These are phyloP conservation scores for Mycalesis mineus DNA, from an alignment of 2,888 invertebrate species.

Conservation along the genomic window DNA sequence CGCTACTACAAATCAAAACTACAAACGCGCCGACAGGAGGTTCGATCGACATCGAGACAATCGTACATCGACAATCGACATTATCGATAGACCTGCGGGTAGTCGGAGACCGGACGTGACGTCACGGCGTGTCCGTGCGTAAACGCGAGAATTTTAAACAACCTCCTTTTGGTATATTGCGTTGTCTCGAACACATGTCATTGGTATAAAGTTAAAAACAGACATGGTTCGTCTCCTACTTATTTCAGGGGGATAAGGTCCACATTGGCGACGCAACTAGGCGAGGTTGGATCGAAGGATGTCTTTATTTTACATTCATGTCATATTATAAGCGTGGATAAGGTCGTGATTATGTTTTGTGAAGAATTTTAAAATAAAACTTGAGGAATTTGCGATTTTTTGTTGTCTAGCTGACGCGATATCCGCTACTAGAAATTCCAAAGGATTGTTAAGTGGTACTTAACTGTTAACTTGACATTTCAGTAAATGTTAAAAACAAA, in stretches of 20 bases:
- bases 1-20: slow-evolving; percentile 69
- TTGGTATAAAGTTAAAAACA: slow-evolving; percentile 54
- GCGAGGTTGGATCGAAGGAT: slow-evolving; percentile 32
- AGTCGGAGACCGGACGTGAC: slow-evolving; percentile 66
- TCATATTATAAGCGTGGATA: slow-evolving; percentile 58
- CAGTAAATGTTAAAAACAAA: not conserved
- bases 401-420: not conserved
- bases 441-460: not conserved
- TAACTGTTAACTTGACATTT: slow-evolving; percentile 3
- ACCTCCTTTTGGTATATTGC: slow-evolving; percentile 66
- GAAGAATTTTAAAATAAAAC: slow-evolving; percentile 46
- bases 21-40: slow-evolving; percentile 71
- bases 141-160: slow-evolving; percentile 75
- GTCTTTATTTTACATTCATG: slow-evolving; percentile 60
- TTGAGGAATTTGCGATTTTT: slow-evolving; percentile 6
- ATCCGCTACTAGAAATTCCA: not conserved
- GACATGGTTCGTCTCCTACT: slow-evolving; percentile 39
- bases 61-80: slow-evolving; percentile 51
- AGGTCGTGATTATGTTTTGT: slow-evolving; percentile 60
- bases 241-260: slow-evolving; percentile 46
- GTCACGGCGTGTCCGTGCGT: slow-evolving; percentile 61
- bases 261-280: slow-evolving; percentile 32
- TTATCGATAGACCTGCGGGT: slow-evolving; percentile 49
- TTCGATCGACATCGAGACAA: slow-evolving; percentile 62
- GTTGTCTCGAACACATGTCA: slow-evolving; percentile 65